Percentiles rank a stretch among this genome's conserved stretches.
These are phyloP conservation scores for Anas platyrhynchos DNA, from an alignment of 2,113 vertebrate species.

Conservation along the genomic window DNA sequence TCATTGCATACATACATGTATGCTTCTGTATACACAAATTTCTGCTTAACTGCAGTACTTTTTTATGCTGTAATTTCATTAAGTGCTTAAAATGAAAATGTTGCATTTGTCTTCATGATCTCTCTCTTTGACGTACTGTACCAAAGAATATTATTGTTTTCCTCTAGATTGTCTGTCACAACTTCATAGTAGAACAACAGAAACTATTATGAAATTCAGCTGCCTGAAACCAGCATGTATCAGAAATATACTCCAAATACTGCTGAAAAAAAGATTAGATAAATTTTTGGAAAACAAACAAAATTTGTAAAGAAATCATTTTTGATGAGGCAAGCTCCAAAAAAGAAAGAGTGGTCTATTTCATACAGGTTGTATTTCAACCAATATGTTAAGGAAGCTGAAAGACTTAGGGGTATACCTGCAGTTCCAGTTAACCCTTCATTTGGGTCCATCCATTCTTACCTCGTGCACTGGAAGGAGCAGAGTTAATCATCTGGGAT, in stretches of 20 bases:
- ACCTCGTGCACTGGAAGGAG: slow-evolving; percentile 96
- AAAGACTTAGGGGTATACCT: neutral
- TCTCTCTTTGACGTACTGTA: slow-evolving; percentile 15
- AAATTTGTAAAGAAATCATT: neutral
- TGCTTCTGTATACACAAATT: slow-evolving; percentile 4
- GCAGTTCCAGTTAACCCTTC: neutral
- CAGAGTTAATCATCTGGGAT: slow-evolving; percentile 92
- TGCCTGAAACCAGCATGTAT: slow-evolving; percentile 1
- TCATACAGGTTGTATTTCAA: neutral
- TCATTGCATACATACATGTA: neutral
- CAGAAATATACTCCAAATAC: neutral
- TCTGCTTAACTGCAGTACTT: slow-evolving; percentile 4
- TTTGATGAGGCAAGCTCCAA: neutral
- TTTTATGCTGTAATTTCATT: slow-evolving; percentile 20
- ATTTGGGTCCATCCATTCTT: slow-evolving; percentile 55
- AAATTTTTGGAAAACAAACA: neutral
- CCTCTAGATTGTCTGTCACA: neutral
- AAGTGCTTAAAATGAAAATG: neutral
- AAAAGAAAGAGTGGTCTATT: neutral
- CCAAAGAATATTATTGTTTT: neutral
- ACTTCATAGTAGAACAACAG: neutral
- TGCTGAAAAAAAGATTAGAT: neutral
- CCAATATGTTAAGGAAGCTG: neutral
- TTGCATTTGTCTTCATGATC: slow-evolving; percentile 28
- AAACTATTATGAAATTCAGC: neutral